These are phyloP conservation scores for Antrozous pallidus DNA, from an alignment of 2,797 vertebrate species.

Conservation along the genomic window DNA sequence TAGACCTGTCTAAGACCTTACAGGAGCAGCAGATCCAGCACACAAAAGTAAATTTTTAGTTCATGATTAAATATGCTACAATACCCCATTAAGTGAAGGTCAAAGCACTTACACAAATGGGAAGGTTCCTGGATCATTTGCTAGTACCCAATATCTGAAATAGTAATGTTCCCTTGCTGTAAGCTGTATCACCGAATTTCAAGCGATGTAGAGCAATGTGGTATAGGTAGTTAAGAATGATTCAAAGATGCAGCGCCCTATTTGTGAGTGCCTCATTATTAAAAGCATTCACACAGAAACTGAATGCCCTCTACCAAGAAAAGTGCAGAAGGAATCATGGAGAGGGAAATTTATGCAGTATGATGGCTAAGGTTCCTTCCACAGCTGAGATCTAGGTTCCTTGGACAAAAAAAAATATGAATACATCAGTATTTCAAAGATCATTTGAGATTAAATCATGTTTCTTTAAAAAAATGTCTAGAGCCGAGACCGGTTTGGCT, in stretches of 20 bases:
- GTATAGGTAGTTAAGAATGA: neutral
- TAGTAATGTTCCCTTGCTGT: neutral
- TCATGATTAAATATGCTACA: constrained; percentile 7
- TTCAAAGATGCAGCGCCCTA: neutral
- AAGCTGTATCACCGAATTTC: neutral
- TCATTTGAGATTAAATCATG: neutral
- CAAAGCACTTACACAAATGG: neutral
- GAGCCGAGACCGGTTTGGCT: too few species aligned
- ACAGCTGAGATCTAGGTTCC: neutral
- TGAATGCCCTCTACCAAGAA: neutral
- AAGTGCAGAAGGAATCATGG: neutral
- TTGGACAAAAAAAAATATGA: neutral
- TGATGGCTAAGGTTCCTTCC: neutral
- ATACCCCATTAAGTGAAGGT: neutral
- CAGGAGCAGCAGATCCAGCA: neutral
- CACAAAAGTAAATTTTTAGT: neutral
- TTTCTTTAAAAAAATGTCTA: neutral
- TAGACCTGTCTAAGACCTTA: neutral
- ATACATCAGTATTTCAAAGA: neutral
- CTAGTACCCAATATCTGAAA: neutral
- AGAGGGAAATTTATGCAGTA: neutral
- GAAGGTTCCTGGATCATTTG: neutral
- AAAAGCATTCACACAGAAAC: neutral
- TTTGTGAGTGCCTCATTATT: neutral
- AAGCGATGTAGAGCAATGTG: neutral